Evolutionary conservation across 2,888 invertebrate species (phyloP), one percentile per base, ranked within the genome.

Genomic region (Meiosimyza platycephala): DNA sequence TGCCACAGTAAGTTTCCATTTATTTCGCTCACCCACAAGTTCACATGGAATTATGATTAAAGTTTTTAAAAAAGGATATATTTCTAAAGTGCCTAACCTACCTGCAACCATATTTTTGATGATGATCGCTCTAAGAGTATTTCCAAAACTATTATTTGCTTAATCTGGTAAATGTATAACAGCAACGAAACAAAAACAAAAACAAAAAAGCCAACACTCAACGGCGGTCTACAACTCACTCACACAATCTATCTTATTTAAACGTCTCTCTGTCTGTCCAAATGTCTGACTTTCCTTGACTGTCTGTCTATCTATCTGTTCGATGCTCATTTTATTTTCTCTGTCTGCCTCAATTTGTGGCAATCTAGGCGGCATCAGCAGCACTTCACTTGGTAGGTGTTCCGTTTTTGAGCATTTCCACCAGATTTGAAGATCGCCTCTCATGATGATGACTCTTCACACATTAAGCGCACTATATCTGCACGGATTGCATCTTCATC

Each of bases 111-210:
- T 40, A 40, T 40, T 9, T 1, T 9, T 40, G 40, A 55, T 40
- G 40, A 55, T 76, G 76, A 77, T 76, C 71, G 72, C 77, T 72
- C 72, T 71, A 78, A 78, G 78, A 79, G 80, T 78, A 78, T 79
- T 78, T 78, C 77, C 70, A 76, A 80, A 78, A 78, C 80, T 78
- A 80, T 78, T 77, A 78, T 80, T 78, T 79, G 77, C 78, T 79
- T 77, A 79, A 78, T 78, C 77, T 78, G 55, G 55, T n/a, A 55
- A 54, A 16, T 12, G 55, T 11, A 11, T n/a, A 11, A 16, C 22
- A 28, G 28, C 55, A 55, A 40, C 55, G n/a, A n/a, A 55, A 7
- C 54, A 11, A 40, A 40, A 40, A 16, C 54, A 54, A n/a, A n/a
- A n/a, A n/a, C n/a, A n/a, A n/a, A n/a, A n/a, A 54, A 54, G 54